These are phyloP conservation scores for Parasteatoda lunata DNA, from an alignment of 2,888 invertebrate species.

Conservation along the genomic window DNA sequence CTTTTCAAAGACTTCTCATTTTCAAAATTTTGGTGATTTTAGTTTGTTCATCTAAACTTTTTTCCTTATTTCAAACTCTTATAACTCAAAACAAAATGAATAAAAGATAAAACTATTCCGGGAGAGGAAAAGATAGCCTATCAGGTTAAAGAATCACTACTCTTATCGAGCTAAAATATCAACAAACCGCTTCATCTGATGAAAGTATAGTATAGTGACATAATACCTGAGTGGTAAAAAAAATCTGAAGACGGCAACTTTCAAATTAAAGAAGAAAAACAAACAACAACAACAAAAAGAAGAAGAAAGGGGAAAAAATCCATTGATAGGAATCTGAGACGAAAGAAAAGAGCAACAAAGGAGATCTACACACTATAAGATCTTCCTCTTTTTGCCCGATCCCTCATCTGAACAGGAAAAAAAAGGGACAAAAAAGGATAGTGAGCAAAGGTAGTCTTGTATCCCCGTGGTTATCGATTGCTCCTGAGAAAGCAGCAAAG, in stretches of 20 bases:
- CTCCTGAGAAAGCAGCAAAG: slow-evolving; percentile 56
- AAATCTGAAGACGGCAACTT: not conserved
- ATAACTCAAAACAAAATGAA: too few species aligned
- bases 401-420: slow-evolving; percentile 24
- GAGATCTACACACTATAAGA: slow-evolving; percentile 35
- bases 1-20: too few species aligned
- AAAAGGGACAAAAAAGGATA: slow-evolving; percentile 28
- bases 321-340: not conserved
- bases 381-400: slow-evolving; percentile 22
- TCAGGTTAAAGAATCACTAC: too few species aligned
- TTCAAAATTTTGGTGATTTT: too few species aligned
- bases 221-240: not conserved
- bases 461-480: slow-evolving; percentile 67
- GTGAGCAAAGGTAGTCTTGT: slow-evolving; percentile 64
- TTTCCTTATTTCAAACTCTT: too few species aligned
- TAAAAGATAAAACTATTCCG: too few species aligned
- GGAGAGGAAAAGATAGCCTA: too few species aligned
- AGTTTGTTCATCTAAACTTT: too few species aligned
- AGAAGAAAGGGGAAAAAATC: not conserved
- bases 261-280: not conserved
- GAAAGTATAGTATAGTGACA: too few species aligned
- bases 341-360: not conserved
- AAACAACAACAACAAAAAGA: not conserved
- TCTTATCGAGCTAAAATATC: too few species aligned
- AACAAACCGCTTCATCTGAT: too few species aligned